A percentile compares a stretch with the other conserved stretches of the same genome.
Conservation (phyloP, 1,140 invertebrate species). For the Wiebesia pumilae region DNA sequence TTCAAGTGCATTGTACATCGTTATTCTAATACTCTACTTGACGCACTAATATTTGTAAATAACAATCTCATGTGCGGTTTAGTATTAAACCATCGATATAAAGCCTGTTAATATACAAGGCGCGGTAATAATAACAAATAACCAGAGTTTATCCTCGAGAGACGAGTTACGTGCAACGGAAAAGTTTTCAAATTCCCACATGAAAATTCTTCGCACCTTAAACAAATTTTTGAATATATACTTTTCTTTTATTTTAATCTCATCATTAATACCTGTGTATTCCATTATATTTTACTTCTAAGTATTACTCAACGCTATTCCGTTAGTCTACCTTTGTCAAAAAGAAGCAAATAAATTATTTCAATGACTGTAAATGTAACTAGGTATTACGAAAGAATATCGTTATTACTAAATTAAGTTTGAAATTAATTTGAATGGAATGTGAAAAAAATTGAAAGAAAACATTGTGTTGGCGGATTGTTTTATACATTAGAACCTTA, state of each 20-base stretch:
- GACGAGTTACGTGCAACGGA: not conserved
- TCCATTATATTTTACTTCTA: not conserved
- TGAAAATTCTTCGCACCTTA: not conserved
- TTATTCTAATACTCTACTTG: not conserved
- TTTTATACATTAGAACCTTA: not conserved
- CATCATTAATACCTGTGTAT: not conserved
- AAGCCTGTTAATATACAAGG: not conserved
- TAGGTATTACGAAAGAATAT: not conserved
- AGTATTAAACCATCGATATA: not conserved
- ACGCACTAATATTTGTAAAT: not conserved
- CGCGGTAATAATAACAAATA: not conserved
- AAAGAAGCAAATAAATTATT: constrained; percentile 2
- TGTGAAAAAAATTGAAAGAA: not conserved
- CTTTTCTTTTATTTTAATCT: not conserved
- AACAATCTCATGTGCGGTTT: not conserved
- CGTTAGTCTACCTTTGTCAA: not conserved
- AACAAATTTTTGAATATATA: not conserved
- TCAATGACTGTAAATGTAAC: not conserved
- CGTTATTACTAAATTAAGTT: not conserved
- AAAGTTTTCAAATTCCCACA: not conserved
- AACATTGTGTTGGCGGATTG: not conserved
- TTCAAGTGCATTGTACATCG: not conserved
- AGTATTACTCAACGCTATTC: not conserved
- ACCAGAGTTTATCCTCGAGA: not conserved
- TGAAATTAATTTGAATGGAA: not conserved